Base-by-base conservation (phyloP, 2,888 invertebrate genomes). In the Pelosia muscerda region DNA sequence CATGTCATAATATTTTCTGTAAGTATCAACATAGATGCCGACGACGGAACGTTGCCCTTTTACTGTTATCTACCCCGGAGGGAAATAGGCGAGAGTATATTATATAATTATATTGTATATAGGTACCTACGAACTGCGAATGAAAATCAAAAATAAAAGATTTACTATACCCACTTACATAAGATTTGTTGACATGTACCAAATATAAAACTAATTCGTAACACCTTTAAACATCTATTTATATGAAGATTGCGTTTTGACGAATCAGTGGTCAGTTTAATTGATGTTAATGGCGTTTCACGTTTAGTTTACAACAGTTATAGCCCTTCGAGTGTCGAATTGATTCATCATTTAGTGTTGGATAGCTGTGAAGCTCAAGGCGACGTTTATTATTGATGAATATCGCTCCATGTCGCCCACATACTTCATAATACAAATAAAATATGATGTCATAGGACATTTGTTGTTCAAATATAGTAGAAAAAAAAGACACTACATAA, bases 311-410 rank as follows among this genome's bases (percentile, higher is more conserved):
- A 49, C 49, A n/a, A 49, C 49, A n/a, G n/a, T 49, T 74, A 71
- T 68, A 71, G 68, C 60, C 71, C 73, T 65, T 74, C 69, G 68
- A 81, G 81, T 75, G 65, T 72, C 67, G 31, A 75, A 68, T 73
- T 65, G 65, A 75, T 66, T 71, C 64, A 25, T 53, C 63, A 65
- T 19, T 42, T 15, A 61, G 25, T 66, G 73, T 82, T 69, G 69
- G 65, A 74, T 74, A 74, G 72, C 58, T 42, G 61, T 66, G 38
- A 70, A 75, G 66, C 70, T 78, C 71, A 74, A 76, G 69, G 73
- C 38, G 49, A 72, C 34, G 31, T 55, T 13, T 55, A 42, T 63
- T 63, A 61, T 59, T 56, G 31, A 28, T 49, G 25, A 65, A 58
- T 56, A n/a, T 61, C n/a, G 19, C 23, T 54, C 59, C 6, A 63